Evolutionary conservation across 2,113 vertebrate species (phyloP).

Genomic region (Chaetorhynchus papuensis): DNA sequence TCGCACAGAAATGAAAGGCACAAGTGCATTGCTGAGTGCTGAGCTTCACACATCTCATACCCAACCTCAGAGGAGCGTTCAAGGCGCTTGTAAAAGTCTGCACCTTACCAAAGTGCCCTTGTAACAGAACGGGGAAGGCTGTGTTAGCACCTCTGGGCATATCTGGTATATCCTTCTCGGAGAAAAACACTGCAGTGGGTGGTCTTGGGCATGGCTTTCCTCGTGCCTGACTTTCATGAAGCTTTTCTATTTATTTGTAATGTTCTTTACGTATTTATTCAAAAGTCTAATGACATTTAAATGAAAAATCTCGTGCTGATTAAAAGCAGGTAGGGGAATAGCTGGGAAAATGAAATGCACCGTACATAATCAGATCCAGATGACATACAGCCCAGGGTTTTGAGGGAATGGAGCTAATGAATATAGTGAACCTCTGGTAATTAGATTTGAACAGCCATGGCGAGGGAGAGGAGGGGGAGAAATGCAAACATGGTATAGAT

Average conservation of each 20-base stretch:
- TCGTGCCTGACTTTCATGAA: neutral
- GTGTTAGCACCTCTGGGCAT: neutral
- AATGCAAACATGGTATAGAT: neutral
- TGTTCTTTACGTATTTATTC: slow-evolving; percentile 29
- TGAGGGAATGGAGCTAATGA: slow-evolving; percentile 33
- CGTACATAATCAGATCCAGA: slow-evolving; percentile 53
- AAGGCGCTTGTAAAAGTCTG: neutral
- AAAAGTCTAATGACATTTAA: slow-evolving; percentile 56
- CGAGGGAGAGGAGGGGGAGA: neutral
- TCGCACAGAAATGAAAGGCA: neutral
- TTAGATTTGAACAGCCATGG: slow-evolving; percentile 41
- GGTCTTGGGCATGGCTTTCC: neutral
- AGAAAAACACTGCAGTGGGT: neutral
- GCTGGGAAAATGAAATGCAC: slow-evolving; percentile 52
- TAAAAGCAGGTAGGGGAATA: slow-evolving; percentile 63
- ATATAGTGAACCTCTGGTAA: slow-evolving; percentile 45
- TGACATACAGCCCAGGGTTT: slow-evolving; percentile 27
- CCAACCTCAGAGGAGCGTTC: neutral
- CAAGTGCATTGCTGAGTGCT: accelerated
- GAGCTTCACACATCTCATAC: neutral
- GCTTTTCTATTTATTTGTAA: slow-evolving; percentile 39
- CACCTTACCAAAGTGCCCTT: neutral
- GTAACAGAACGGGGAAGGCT: neutral
- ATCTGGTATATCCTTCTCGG: neutral
- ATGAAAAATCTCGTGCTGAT: slow-evolving; percentile 60